Evolutionary conservation across 2,113 vertebrate genomes (phyloP).

Genomic region (Actenoides lindsayi): DNA sequence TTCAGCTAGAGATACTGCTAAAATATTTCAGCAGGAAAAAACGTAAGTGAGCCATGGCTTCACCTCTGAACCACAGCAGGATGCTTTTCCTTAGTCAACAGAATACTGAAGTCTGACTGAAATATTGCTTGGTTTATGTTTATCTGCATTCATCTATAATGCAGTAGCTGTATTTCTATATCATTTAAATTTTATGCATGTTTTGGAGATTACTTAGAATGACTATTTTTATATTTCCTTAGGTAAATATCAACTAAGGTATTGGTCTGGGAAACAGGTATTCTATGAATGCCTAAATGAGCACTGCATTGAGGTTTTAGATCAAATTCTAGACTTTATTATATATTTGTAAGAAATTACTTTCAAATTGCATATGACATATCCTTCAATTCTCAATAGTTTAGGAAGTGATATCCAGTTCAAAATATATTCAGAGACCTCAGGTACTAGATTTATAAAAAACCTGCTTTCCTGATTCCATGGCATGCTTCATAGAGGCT

Average conservation of each 20-base stretch:
- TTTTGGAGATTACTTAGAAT: background rate
- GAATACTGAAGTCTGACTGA: background rate
- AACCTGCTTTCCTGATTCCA: background rate
- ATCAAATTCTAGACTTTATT: background rate
- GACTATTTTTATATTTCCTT: background rate
- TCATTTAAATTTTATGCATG: background rate
- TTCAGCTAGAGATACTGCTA: background rate
- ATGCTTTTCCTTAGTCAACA: background rate
- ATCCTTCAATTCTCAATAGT: background rate
- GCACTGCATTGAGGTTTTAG: background rate
- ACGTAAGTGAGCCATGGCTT: background rate
- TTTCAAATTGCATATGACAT: background rate
- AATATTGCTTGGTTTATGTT: background rate
- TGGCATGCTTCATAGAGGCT: background rate
- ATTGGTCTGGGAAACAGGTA: background rate
- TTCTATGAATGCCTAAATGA: background rate
- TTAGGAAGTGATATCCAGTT: background rate
- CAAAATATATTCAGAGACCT: background rate
- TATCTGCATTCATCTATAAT: background rate
- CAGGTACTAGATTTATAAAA: background rate
- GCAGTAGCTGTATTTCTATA: background rate
- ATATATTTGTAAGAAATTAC: background rate
- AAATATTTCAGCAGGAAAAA: background rate
- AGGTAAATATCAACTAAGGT: rapidly evolving
- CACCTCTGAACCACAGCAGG: background rate